A percentile compares a stretch with the other conserved stretches of the same genome.
Conservation (phyloP, 2,113 vertebrate species). For the Podocnemis expansa region DNA sequence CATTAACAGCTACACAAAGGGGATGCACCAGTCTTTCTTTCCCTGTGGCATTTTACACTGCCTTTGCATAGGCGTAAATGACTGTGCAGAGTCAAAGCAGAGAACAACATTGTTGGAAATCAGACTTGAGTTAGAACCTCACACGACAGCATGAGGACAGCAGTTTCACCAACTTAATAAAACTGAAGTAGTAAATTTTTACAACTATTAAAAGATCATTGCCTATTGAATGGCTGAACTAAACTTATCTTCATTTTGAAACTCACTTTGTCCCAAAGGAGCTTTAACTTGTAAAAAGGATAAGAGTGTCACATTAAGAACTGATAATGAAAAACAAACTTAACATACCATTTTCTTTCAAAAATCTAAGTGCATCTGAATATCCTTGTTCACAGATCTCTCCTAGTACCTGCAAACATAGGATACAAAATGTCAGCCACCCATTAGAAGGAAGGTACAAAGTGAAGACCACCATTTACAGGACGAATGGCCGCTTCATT, state of each 20-base stretch:
- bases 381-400: slow-evolving; percentile 92
- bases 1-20: not conserved
- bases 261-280: not conserved
- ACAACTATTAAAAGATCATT: not conserved
- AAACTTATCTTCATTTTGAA: not conserved
- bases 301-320: not conserved
- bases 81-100: not conserved
- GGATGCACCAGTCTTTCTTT: not conserved
- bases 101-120: not conserved
- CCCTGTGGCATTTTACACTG: not conserved
- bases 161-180: not conserved
- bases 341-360: slow-evolving; percentile 88
- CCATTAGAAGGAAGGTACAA: not conserved
- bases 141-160: not conserved
- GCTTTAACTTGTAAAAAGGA: not conserved
- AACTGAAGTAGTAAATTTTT: not conserved
- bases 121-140: not conserved
- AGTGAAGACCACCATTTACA: not conserved
- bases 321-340: not conserved
- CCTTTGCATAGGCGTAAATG: not conserved
- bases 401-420: slow-evolving; percentile 80
- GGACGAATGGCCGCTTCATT: not conserved
- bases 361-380: slow-evolving; percentile 87
- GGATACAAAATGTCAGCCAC: not conserved
- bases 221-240: not conserved